A percentile compares a stretch with the other conserved stretches of the same genome.
Conservation (phyloP, 2,113 vertebrate genomes). For the Coturnix japonica region DNA sequence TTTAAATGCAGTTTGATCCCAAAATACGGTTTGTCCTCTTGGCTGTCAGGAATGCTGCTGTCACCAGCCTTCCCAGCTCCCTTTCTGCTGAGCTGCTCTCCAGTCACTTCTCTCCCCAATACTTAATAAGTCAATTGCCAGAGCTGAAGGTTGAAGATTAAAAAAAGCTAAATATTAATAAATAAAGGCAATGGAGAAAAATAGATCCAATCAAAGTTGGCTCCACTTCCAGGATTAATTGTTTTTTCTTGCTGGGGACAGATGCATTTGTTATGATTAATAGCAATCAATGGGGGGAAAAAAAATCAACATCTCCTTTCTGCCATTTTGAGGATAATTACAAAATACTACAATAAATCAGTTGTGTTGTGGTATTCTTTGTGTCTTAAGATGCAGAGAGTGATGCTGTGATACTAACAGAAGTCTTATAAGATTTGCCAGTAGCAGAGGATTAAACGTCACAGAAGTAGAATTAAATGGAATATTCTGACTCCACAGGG, state of each 20-base stretch:
- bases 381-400: not conserved
- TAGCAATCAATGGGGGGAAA: not conserved
- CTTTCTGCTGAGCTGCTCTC: not conserved
- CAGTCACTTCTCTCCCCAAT: not conserved
- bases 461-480: not conserved
- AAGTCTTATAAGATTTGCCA: not conserved
- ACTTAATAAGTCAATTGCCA: not conserved
- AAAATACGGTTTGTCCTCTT: not conserved
- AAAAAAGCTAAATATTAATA: not conserved
- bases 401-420: not conserved
- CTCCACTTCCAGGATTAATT: not conserved
- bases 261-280: not conserved
- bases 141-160: not conserved
- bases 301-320: not conserved
- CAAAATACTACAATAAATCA: not conserved
- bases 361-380: not conserved
- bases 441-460: not conserved
- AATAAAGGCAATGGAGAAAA: not conserved
- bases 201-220: not conserved
- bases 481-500: rapidly evolving
- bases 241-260: not conserved
- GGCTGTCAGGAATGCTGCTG: not conserved
- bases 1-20: not conserved
- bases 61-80: not conserved
- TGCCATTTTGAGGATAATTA: not conserved